A percentile compares a stretch with the other conserved stretches of the same genome.
These are phyloP conservation scores for Artibeus lituratus DNA, from an alignment of 2,797 vertebrate species.

Conservation along the genomic window DNA sequence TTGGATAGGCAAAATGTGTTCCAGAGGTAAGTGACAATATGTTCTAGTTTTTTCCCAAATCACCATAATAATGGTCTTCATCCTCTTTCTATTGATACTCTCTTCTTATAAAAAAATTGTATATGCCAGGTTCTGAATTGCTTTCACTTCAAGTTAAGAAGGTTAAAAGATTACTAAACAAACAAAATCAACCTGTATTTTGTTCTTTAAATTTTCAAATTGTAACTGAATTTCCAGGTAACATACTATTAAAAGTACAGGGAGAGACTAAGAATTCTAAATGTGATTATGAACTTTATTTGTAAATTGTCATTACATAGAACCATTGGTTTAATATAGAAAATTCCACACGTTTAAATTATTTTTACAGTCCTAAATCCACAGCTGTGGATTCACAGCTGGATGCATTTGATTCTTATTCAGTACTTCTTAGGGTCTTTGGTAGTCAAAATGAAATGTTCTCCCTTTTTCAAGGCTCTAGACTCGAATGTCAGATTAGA, in stretches of 20 bases:
- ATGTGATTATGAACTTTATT: not conserved
- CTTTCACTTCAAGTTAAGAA: conserved; percentile 34
- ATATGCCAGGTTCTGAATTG: not conserved
- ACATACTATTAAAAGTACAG: conserved; percentile 20
- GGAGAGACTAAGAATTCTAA: not conserved
- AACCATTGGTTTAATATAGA: not conserved
- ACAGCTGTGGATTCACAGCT: not conserved
- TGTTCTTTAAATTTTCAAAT: conserved; percentile 36
- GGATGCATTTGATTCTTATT: conserved; percentile 5
- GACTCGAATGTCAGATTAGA: not conserved
- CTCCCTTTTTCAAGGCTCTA: not conserved
- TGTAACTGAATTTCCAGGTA: conserved; percentile 35
- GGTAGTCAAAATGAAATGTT: not conserved
- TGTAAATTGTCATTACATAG: not conserved
- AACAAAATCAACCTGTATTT: not conserved
- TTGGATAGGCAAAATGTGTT: not conserved
- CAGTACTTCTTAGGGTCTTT: not conserved
- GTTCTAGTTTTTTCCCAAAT: not conserved
- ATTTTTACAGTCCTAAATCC: conserved; percentile 5
- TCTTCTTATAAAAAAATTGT: not conserved
- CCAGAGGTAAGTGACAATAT: not conserved
- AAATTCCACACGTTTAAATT: conserved; percentile 16
- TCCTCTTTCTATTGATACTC: not conserved
- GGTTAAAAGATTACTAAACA: conserved; percentile 20
- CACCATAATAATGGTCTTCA: not conserved